Percentiles rank a stretch among this genome's conserved stretches.
Conservation (phyloP, 2,888 invertebrate genomes). For the Tipula helvola region DNA sequence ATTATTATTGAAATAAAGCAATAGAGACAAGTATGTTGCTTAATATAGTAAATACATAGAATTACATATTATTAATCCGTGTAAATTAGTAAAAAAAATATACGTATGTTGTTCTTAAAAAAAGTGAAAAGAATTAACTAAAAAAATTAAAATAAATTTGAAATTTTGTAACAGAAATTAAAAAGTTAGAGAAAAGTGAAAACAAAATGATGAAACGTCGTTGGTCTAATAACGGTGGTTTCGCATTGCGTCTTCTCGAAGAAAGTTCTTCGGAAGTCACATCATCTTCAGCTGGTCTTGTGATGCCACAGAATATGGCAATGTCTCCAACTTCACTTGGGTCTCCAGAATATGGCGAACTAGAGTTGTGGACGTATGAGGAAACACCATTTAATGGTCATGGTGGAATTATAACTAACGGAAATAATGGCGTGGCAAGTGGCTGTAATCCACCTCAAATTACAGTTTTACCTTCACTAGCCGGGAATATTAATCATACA, state of each 20-base stretch:
- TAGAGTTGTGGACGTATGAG: conserved; percentile 66
- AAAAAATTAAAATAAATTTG: neutral
- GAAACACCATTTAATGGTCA: conserved; percentile 32
- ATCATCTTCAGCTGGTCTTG: conserved; percentile 56
- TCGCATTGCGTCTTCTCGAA: conserved; percentile 52
- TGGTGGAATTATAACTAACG: conserved; percentile 34
- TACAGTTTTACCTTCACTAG: conserved; percentile 39
- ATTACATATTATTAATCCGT: neutral
- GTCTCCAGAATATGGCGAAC: conserved; percentile 64
- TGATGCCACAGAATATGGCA: conserved; percentile 57
- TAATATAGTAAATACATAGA: neutral
- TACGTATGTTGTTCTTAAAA: neutral
- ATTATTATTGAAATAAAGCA: neutral
- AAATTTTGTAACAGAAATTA: neutral
- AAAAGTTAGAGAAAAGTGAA: neutral
- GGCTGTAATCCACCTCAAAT: conserved; percentile 39
- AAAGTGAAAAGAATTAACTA: neutral
- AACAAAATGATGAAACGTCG: conserved; percentile 54
- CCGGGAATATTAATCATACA: conserved; percentile 21
- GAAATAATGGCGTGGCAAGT: conserved; percentile 31
- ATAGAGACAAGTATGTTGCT: neutral
- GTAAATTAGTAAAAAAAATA: neutral
- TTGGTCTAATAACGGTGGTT: conserved; percentile 63
- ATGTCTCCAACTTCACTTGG: conserved; percentile 62
- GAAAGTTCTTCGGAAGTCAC: conserved; percentile 66